A percentile compares a stretch with the other conserved stretches of the same genome.
phyloP scores from a whole-genome alignment of 2,113 vertebrate species.

The Boulengeromyrus knoepffleri region DNA sequence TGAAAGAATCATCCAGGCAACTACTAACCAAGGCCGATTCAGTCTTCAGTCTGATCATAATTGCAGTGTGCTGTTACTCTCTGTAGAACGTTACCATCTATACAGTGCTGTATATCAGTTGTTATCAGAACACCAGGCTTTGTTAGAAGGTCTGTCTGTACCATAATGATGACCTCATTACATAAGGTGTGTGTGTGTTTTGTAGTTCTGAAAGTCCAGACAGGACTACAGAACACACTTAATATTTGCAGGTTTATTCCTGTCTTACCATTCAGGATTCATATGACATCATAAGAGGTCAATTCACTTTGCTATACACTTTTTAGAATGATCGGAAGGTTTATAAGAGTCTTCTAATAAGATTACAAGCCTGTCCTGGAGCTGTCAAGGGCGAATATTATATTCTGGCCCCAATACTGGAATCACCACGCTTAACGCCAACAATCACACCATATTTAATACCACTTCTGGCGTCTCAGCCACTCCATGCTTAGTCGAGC shows the following conservation, averaged over 20 bases:
- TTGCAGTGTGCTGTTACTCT: neutral
- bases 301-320: neutral
- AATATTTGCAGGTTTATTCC: neutral
- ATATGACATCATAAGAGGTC: neutral
- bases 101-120: neutral
- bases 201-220: neutral
- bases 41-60: neutral
- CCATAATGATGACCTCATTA: neutral
- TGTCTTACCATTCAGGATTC: neutral
- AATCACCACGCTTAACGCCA: neutral
- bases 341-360: neutral
- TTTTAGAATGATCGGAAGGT: neutral
- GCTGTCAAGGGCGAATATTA: neutral
- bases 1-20: neutral
- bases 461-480: neutral
- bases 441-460: neutral
- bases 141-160: neutral
- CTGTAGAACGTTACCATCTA: neutral
- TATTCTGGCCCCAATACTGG: neutral
- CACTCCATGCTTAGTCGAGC: neutral
- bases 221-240: neutral
- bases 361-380: neutral
- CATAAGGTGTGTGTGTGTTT: neutral
- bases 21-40: neutral
- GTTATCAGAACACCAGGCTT: neutral